Base-by-base conservation (phyloP, 2,888 invertebrate species). In the Epinotia demarniana region DNA sequence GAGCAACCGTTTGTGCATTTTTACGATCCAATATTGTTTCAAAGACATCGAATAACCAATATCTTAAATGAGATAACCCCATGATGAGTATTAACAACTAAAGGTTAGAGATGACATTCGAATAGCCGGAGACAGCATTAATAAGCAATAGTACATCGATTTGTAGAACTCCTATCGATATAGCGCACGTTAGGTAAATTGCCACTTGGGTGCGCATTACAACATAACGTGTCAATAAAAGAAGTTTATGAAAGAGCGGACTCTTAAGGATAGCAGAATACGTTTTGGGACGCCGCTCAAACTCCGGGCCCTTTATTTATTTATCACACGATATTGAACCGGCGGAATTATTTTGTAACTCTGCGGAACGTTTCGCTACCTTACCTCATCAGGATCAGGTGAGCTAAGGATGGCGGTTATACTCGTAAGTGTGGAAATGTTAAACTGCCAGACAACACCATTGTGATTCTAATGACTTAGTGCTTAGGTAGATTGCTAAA, bases 171-270 rank as follows among this genome's bases (percentile, higher is more conserved):
- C 33, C 19, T 57, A 58, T 58, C 49, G 63, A 70, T 68, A 68
- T 33, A 68, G 9, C 18, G 67, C 77, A 79, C 81, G 83, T 86
- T 83, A 85, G 76, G 76, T 76, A 78, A 81, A 84, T 81, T 81
- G 79, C 81, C 79, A 77, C 78, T 83, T 76, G 77, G 74, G 78
- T 79, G 78, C 80, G 78, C 84, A 83, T 88, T 86, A 84, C 84
- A 85, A 80, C 81, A 77, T 84, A 85, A 85, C 81, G 82, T 76
- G 73, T 73, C 79, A 77, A 87, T 89, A 87, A 88, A 88, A 83
- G 77, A 83, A 81, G 79, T 88, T 86, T 85, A 87, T 86, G 83
- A 83, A 84, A 76, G 75, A 77, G 79, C 77, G 72, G n/a, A n/a
- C n/a, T n/a, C n/a, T n/a, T n/a, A n/a, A n/a, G n/a, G n/a, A n/a